These are phyloP conservation scores for Porites lobata DNA, from an alignment of 92 coral and sea anemone genomes.

Conservation along the genomic window DNA sequence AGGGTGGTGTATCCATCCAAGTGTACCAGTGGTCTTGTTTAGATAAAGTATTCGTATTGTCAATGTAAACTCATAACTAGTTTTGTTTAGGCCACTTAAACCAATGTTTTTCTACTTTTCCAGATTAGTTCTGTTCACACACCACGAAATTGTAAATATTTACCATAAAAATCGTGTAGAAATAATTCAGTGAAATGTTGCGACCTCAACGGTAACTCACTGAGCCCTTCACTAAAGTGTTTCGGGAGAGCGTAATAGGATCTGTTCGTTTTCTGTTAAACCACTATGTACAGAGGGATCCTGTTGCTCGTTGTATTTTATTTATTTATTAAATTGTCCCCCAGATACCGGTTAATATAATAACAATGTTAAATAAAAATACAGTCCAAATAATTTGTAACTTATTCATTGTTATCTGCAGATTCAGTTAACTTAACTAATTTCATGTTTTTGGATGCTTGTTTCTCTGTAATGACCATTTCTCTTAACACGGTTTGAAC, in stretches of 20 bases:
- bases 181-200: not conserved
- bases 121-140: not conserved
- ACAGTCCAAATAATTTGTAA: not conserved
- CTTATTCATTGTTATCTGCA: not conserved
- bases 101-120: too few relatives aligned
- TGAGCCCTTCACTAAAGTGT: not conserved
- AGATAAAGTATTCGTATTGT: not conserved
- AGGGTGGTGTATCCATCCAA: not conserved
- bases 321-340: constrained; percentile 5
- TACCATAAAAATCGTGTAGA: not conserved
- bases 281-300: not conserved
- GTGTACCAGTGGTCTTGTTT: not conserved
- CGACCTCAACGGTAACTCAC: too few relatives aligned
- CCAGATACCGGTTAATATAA: not conserved
- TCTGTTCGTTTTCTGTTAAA: not conserved
- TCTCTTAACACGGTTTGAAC: too few relatives aligned
- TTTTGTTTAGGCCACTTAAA: not conserved
- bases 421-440: not conserved
- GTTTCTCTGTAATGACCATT: too few relatives aligned
- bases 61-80: not conserved
- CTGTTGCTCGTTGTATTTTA: not conserved
- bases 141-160: not conserved
- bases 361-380: not conserved
- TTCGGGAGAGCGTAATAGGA: not conserved
- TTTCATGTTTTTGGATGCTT: not conserved